Evolutionary conservation across 2,797 vertebrate genomes (phyloP).

Genomic region (Pipistrellus pygmaeus): DNA sequence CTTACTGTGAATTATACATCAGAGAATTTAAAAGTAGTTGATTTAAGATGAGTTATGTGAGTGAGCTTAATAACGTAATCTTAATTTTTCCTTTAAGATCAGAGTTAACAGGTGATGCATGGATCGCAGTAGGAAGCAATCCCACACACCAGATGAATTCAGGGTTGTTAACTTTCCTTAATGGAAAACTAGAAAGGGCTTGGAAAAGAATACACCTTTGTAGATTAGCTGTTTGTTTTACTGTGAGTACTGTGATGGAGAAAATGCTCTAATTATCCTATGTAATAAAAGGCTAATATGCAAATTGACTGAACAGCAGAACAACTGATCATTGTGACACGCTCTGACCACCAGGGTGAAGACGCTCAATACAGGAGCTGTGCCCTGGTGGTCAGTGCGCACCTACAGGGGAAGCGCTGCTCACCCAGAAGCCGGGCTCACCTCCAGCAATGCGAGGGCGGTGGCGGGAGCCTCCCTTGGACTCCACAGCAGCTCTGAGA

Average conservation of each 20-base stretch:
- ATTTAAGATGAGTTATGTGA: slow-evolving; percentile 27
- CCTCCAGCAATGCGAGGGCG: rapidly evolving
- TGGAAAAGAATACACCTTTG: not conserved
- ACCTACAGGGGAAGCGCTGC: no score
- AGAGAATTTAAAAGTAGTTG: slow-evolving; percentile 42
- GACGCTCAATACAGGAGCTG: no score
- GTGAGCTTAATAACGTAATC: slow-evolving; percentile 25
- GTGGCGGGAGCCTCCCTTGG: no score
- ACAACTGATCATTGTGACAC: no score
- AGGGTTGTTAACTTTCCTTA: not conserved
- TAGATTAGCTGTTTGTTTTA: slow-evolving; percentile 24
- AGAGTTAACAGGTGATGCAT: not conserved
- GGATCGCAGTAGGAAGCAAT: not conserved
- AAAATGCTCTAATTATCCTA: not conserved
- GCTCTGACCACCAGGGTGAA: no score
- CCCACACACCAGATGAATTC: not conserved
- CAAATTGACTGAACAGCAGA: no score
- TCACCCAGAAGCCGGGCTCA: no score
- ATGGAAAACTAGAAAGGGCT: not conserved
- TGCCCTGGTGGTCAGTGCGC: no score
- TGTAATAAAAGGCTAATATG: no score
- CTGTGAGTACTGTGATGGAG: not conserved
- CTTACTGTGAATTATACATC: not conserved
- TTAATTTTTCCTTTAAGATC: slow-evolving; percentile 47
- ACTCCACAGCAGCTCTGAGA: rapidly evolving